Base-by-base conservation (phyloP, 2,113 vertebrate genomes). In the Fulmarus glacialis region DNA sequence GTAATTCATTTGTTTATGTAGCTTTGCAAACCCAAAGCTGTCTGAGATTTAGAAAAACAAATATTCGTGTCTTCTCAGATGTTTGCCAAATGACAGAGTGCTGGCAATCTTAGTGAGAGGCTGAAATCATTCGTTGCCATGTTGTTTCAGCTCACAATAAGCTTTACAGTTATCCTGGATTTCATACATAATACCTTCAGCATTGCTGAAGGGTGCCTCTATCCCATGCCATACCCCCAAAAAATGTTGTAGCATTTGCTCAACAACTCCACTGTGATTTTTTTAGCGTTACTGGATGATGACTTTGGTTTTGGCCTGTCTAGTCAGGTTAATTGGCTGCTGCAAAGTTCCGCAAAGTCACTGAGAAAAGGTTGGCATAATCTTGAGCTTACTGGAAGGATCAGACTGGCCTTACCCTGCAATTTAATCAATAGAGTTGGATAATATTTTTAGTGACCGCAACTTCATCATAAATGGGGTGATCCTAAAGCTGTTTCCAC, bases 1-100 rank as follows among this genome's bases (percentile, higher is more conserved):
- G 78, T 92, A 83, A 95, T 93, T 93, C 62, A 53, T 92, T 97
- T 98, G 80, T 89, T 95, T 92, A 64, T 50, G 24, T 90, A 91
- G 66, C 60, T 94, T 96, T 97, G 59, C 50, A 91, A 96, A 93
- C 53, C n/a, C 88, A 88, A 94, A 96, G 87, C 74, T 94, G 4
- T 60, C 85, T 78, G 64, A 91, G 77, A 82, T 67, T 38, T 86
- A 81, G 63, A 92, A 80, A 88, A 90, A 85, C 62, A 90, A 93
- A 87, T 80, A 81, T 74, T 91, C 22, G 0, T 81, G 59, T 79
- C 81, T 89, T 94, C 70, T 91, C 52, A 86, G 72, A 75, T n/a
- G 19, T 86, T 82, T 94, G 42, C 60, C 56, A 72, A 73, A 26
- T 63, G 74, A 72, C 70, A 92, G 48, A 43, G 40, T 45, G 50